These are phyloP conservation scores for Austrolebias charrua DNA, from an alignment of 2,797 vertebrate genomes.

Conservation along the genomic window DNA sequence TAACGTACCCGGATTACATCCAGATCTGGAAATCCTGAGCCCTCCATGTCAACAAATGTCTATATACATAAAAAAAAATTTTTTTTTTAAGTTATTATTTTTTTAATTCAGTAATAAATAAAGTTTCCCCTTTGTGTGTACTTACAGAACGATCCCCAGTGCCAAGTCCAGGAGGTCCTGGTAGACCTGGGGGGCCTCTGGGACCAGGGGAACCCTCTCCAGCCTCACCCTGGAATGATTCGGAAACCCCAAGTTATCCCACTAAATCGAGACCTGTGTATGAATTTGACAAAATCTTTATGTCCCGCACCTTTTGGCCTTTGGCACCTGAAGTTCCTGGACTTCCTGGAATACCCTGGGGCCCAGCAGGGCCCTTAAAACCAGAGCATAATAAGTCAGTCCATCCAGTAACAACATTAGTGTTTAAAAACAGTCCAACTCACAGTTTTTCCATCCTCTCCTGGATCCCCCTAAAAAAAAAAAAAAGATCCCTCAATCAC, in stretches of 20 bases:
- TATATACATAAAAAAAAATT: constrained; percentile 23
- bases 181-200: constrained; percentile 85
- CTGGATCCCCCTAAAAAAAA: constrained; percentile 84
- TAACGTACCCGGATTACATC: constrained; percentile 79
- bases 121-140: neutral
- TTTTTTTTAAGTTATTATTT: neutral
- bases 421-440: constrained; percentile 46
- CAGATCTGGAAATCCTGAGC: constrained; percentile 85
- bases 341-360: constrained; percentile 81
- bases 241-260: constrained; percentile 3
- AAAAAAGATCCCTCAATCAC: constrained; percentile 1
- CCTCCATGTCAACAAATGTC: constrained; percentile 94
- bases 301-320: constrained; percentile 85
- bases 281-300: neutral
- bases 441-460: constrained; percentile 88
- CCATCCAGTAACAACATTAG: neutral
- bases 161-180: constrained; percentile 82
- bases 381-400: neutral
- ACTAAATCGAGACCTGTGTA: neutral
- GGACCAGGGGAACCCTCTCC: constrained; percentile 78
- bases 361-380: constrained; percentile 83
- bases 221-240: constrained; percentile 81
- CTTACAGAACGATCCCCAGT: constrained; percentile 66
- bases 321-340: constrained; percentile 79
- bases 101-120: neutral